These are phyloP conservation scores for Oenanthe oenanthe DNA, from an alignment of 2,113 vertebrate genomes.

Conservation along the genomic window DNA sequence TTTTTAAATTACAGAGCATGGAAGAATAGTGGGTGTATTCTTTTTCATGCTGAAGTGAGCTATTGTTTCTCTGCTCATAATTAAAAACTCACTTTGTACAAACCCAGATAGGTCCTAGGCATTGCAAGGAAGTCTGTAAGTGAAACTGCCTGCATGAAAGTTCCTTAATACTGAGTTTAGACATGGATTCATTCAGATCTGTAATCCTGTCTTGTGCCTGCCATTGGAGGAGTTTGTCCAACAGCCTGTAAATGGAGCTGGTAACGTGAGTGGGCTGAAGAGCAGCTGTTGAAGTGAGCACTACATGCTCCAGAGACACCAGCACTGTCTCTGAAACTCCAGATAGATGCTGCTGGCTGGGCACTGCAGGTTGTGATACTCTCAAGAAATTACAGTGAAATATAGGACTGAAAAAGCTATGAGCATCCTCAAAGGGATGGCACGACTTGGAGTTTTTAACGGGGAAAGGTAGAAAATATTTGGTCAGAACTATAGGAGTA, in stretches of 20 bases:
- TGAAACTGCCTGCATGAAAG: neutral
- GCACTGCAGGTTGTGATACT: neutral
- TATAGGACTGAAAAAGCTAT: neutral
- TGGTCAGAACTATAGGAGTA: neutral
- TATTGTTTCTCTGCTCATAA: slow-evolving; percentile 38
- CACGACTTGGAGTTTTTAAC: neutral
- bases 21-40: slow-evolving; percentile 38
- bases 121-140: neutral
- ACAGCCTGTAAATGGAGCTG: neutral
- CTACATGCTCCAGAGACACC: neutral
- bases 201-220: neutral
- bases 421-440: neutral
- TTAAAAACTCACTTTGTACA: neutral
- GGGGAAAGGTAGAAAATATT: neutral
- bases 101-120: neutral
- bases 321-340: neutral
- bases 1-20: slow-evolving; percentile 24
- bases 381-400: neutral
- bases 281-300: neutral
- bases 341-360: neutral
- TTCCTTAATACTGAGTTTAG: neutral
- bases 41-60: slow-evolving; percentile 23
- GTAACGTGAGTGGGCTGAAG: neutral
- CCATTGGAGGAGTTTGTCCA: neutral
- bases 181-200: neutral